Evolutionary conservation across 2,113 vertebrate genomes (phyloP).

Genomic region (Nyctibius bracteatus): DNA sequence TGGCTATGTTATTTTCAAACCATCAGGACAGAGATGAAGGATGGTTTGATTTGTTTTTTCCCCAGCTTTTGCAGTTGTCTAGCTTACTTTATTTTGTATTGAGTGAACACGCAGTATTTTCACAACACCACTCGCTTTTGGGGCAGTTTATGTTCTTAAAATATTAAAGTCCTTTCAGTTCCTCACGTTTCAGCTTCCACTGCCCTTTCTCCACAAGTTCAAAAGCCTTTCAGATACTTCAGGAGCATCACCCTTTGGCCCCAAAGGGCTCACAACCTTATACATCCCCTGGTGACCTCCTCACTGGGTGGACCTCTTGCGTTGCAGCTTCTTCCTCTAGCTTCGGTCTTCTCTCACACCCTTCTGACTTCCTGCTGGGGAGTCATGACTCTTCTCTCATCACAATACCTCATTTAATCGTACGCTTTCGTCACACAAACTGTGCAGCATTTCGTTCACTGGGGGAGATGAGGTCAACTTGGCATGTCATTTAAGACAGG

Average conservation of each 20-base stretch:
- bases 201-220: neutral
- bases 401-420: neutral
- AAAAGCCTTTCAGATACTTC: neutral
- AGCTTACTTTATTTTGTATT: neutral
- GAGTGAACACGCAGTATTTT: neutral
- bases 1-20: constrained; percentile 8
- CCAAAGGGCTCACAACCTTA: neutral
- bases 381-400: neutral
- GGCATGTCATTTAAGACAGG: accelerated
- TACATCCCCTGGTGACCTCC: neutral
- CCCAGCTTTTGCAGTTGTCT: neutral
- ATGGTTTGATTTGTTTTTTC: neutral
- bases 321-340: neutral
- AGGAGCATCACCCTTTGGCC: neutral
- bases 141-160: constrained; percentile 11
- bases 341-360: neutral
- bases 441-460: neutral
- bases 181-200: neutral
- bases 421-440: neutral
- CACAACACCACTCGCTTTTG: neutral
- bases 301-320: neutral
- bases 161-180: neutral
- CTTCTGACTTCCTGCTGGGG: neutral
- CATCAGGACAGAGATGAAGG: neutral
- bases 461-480: neutral